Percentiles rank a stretch among this genome's conserved stretches.
Conservation (phyloP, 2,113 vertebrate genomes). For the Phrynosoma blainvillii region DNA sequence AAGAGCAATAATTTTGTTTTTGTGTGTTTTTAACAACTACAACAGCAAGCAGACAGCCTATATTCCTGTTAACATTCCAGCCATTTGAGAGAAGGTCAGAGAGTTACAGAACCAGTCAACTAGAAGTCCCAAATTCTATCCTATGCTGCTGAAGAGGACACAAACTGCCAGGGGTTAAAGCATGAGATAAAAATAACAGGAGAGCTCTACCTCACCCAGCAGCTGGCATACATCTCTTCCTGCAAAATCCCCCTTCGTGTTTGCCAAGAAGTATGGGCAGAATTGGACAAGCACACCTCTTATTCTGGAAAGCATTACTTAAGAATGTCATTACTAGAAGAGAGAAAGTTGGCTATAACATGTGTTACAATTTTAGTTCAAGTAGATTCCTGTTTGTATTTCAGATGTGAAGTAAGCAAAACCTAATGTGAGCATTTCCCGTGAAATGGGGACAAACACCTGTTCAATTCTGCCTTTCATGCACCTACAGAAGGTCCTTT, state of each 20-base stretch:
- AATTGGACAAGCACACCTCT: background rate
- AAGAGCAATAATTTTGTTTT: background rate
- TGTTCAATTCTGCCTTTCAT: background rate
- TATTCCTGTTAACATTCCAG: background rate
- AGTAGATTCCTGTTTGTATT: background rate
- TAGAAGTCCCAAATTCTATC: background rate
- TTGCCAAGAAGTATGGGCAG: background rate
- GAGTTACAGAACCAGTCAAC: background rate
- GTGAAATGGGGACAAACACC: background rate
- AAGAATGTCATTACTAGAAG: background rate
- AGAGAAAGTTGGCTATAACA: background rate
- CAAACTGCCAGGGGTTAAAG: conserved; percentile 6
- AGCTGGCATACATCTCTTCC: background rate
- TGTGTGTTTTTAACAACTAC: too few species aligned
- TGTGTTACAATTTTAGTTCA: background rate
- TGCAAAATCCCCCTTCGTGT: background rate
- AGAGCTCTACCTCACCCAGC: background rate
- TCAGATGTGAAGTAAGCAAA: background rate
- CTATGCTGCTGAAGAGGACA: background rate
- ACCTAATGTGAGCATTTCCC: background rate
- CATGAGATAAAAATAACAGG: conserved; percentile 20
- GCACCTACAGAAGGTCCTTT: background rate
- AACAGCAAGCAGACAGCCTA: background rate
- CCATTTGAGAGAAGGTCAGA: background rate
- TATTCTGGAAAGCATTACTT: background rate